Conservation (phyloP, 2,797 vertebrate species). For the Acridotheres tristis region DNA sequence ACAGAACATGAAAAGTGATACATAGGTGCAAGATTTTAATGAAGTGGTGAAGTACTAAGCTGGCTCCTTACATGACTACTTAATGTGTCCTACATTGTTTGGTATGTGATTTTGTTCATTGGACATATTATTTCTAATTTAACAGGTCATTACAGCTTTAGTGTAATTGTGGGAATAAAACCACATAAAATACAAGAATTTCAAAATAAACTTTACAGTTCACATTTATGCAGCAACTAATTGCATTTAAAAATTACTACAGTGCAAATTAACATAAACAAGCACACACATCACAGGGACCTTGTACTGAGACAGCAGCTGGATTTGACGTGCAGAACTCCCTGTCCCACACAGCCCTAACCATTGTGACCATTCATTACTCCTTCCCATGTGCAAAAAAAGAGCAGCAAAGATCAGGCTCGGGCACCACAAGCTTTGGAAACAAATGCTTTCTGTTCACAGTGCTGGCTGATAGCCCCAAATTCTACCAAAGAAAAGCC, state of each 20-base stretch:
- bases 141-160: constrained; percentile 27
- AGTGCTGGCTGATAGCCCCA: background rate
- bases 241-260: background rate
- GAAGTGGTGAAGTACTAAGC: background rate
- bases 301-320: background rate
- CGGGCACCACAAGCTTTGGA: background rate
- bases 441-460: background rate
- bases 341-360: background rate
- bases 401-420: background rate
- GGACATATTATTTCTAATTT: constrained; percentile 35
- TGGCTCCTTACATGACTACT: background rate
- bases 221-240: background rate
- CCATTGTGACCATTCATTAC: background rate
- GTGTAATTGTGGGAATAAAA: constrained; percentile 26
- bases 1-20: background rate
- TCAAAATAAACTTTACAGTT: constrained; percentile 1
- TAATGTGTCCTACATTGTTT: background rate
- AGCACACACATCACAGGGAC: background rate
- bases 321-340: background rate
- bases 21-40: background rate
- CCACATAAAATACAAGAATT: constrained; percentile 25
- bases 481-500: background rate
- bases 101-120: background rate
- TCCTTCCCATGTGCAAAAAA: background rate
- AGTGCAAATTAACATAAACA: background rate